Conservation (phyloP, 2,797 vertebrate species). For the Cuculus canorus region DNA sequence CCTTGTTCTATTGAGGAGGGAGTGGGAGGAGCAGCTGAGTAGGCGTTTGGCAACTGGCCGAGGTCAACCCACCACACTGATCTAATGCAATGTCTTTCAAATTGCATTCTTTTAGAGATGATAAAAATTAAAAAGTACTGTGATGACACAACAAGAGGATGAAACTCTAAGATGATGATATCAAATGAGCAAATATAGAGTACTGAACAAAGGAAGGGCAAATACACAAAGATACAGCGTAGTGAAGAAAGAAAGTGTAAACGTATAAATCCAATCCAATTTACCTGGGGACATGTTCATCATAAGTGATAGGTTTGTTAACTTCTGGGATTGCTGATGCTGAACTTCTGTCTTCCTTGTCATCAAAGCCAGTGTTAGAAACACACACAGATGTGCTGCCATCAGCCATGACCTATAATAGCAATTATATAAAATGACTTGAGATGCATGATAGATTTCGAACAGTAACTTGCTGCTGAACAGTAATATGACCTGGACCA, state of each 20-base stretch:
- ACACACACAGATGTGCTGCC: constrained; percentile 78
- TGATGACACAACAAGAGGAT: background rate
- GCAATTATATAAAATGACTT: background rate
- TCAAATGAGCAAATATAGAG: background rate
- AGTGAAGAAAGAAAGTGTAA: background rate
- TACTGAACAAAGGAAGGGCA: background rate
- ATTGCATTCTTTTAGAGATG: background rate
- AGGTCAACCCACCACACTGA: background rate
- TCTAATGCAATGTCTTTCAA: background rate
- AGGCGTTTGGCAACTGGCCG: background rate
- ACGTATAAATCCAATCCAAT: background rate
- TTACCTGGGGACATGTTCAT: constrained; percentile 86
- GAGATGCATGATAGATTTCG: background rate
- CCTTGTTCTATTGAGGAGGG: background rate
- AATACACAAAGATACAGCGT: background rate
- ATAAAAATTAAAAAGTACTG: background rate
- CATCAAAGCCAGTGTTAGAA: background rate
- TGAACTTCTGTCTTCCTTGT: constrained; percentile 1
- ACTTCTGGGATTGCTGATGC: background rate
- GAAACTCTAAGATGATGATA: background rate
- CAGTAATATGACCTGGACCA: background rate
- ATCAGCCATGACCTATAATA: constrained; percentile 85
- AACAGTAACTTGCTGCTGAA: background rate
- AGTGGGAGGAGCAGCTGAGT: background rate
- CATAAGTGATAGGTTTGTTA: constrained; percentile 48